These are phyloP conservation scores for Lasioglossum lativentre DNA, from an alignment of 2,888 invertebrate species.

Conservation along the genomic window DNA sequence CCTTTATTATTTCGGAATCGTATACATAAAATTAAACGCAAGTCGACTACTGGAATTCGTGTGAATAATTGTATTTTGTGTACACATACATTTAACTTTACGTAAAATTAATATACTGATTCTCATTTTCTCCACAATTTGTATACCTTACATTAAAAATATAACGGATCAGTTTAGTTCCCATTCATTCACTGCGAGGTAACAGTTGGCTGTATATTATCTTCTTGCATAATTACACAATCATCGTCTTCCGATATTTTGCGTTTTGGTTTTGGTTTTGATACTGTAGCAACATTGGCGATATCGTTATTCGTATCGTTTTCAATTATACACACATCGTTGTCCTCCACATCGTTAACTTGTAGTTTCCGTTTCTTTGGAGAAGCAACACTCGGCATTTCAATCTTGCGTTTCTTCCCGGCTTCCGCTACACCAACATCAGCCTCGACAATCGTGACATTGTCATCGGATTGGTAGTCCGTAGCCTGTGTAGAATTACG, in stretches of 20 bases:
- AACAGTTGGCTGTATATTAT: constrained; percentile 59
- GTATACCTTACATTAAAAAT: neutral
- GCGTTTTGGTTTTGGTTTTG: constrained; percentile 37
- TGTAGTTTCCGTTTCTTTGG: constrained; percentile 77
- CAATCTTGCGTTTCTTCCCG: constrained; percentile 80
- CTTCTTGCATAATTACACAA: constrained; percentile 79
- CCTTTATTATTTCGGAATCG: neutral
- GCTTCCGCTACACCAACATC: constrained; percentile 61
- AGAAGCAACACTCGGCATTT: constrained; percentile 53
- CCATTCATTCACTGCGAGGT: constrained; percentile 34
- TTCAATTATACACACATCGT: constrained; percentile 75
- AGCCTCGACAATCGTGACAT: constrained; percentile 70
- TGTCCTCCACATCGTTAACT: constrained; percentile 63
- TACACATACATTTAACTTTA: constrained; percentile 23
- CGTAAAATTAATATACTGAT: constrained; percentile 2
- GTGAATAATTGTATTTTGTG: constrained; percentile 28
- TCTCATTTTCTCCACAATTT: neutral
- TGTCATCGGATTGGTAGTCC: constrained; percentile 65
- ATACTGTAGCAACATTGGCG: neutral
- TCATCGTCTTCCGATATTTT: constrained; percentile 72
- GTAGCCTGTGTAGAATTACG: constrained; percentile 61
- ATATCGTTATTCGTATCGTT: constrained; percentile 61
- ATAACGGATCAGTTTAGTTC: neutral
- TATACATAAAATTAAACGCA: constrained; percentile 10
- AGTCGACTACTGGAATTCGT: constrained; percentile 33